Evolutionary conservation across 2,113 vertebrate species (phyloP), one percentile per base, ranked within the genome.

Genomic region (Poeciliopsis occidentalis): DNA sequence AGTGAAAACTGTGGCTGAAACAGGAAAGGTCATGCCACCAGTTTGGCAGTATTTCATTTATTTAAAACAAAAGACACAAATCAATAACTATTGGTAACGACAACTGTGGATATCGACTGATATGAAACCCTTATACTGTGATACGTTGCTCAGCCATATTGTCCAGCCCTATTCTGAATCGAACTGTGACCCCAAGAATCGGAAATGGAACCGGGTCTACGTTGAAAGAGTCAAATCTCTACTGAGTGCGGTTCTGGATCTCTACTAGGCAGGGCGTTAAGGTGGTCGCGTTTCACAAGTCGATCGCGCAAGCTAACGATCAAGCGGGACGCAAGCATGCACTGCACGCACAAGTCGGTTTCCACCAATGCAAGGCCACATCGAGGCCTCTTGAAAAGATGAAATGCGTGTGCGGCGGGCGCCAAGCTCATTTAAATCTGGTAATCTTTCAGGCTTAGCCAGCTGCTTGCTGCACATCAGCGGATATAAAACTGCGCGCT

Each of bases 401-500:
- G 0, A 71, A 85, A 77, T 79, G 51, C 77, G 39, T 67, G 37
- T 39, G 27, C 17, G 27, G 66, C 32, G 61, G 64, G n/a, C 31
- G 62, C 47, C 74, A 26, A 69, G 57, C 17, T 15, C 31, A 76
- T 83, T 83, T 76, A 8, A 74, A 86, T 78, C 30, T 27, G 57
- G 66, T 68, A 74, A 83, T 79, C 61, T 57, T 29, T 24, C 44
- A 60, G 76, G 78, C 76, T 75, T 75, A 78, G 27, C n/a, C 73
- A 72, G 75, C 27, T 60, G 41, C 29, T n/a, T 73, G 81, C 73
- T 82, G 73, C 64, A 87, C 75, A 82, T 70, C 73, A 67, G 51
- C 4, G 12, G 31, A 85, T 84, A 69, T 83, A 67, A 89, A 80
- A 81, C 61, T 51, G 68, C 60, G 65, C 73, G 62, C 85, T 73